These are phyloP conservation scores for Cossypha niveicapilla DNA, from an alignment of 2,797 vertebrate species.

Conservation along the genomic window DNA sequence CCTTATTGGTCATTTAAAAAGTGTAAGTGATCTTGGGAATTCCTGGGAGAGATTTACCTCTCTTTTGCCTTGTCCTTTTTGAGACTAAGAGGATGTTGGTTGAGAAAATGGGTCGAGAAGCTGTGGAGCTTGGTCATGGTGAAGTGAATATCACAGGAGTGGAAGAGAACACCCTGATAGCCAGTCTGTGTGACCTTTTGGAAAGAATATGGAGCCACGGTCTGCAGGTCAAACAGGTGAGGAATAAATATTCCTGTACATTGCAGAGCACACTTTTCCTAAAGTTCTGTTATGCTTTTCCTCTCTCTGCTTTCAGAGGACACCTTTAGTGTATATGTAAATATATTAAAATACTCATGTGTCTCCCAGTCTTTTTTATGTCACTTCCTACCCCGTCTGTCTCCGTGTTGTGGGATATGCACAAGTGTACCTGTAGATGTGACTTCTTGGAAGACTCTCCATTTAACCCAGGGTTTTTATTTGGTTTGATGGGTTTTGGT, in stretches of 20 bases:
- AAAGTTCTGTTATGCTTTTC: not conserved
- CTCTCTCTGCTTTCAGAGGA: not conserved
- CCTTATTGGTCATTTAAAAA: not conserved
- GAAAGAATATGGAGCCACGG: conserved; percentile 99
- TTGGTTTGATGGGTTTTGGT: not conserved
- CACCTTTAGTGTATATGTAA: not conserved
- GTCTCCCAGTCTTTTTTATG: not conserved
- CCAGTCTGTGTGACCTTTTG: conserved; percentile 94
- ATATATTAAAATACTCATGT: not conserved
- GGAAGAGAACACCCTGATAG: conserved; percentile 97
- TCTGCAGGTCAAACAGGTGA: conserved; percentile 96
- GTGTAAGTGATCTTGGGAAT: not conserved
- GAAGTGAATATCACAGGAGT: conserved; percentile 98
- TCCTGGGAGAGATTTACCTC: not conserved
- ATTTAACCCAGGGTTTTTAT: not conserved
- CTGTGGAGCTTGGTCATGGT: conserved; percentile 95
- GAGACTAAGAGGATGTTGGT: conserved; percentile 99
- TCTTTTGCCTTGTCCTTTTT: conserved; percentile 17
- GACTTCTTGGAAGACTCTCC: not conserved
- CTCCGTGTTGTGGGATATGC: not conserved
- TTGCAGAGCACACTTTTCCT: not conserved
- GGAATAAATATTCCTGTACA: not conserved
- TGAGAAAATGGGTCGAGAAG: conserved; percentile 98
- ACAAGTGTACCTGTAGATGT: not conserved
- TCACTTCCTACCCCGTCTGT: not conserved